Evolutionary conservation across 2,797 vertebrate species (phyloP).

Genomic region (Cynodonichthys magdalenae): DNA sequence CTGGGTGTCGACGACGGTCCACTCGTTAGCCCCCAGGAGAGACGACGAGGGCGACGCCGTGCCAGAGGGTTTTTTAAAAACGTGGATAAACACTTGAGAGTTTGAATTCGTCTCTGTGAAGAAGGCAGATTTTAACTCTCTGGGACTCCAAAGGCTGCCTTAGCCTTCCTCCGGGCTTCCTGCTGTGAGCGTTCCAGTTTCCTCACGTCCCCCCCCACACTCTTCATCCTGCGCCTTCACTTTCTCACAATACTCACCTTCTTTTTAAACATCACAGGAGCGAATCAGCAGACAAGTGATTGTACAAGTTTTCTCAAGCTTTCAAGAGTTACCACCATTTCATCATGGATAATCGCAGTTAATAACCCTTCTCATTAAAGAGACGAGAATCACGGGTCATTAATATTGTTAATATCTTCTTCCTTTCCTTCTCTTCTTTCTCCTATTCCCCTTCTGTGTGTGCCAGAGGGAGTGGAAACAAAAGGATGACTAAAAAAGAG

Average conservation of each 20-base stretch:
- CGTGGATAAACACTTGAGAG: conserved; percentile 40
- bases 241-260: conserved; percentile 42
- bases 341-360: conserved; percentile 81
- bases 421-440: conserved; percentile 58
- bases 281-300: conserved; percentile 65
- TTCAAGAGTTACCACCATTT: conserved; percentile 74
- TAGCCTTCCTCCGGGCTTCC: conserved; percentile 33
- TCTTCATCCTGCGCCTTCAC: conserved; percentile 36
- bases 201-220: conserved; percentile 30
- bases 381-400: conserved; percentile 77
- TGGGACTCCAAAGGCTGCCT: conserved; percentile 35
- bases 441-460: conserved; percentile 50
- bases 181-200: conserved; percentile 42
- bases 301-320: conserved; percentile 76
- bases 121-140: conserved; percentile 35
- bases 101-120: conserved; percentile 43
- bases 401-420: conserved; percentile 82
- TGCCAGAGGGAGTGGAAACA: conserved; percentile 72
- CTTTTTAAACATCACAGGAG: conserved; percentile 63
- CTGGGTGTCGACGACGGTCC: conserved; percentile 32
- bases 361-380: conserved; percentile 78
- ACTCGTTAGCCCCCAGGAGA: conserved; percentile 55
- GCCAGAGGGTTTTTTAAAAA: conserved; percentile 14
- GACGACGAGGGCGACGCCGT: conserved; percentile 6
- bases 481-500: conserved; percentile 69